Percentiles rank a stretch among this genome's conserved stretches.
phyloP scores from a whole-genome alignment of 2,888 invertebrate genomes.

The Imbricaverruca yamaguchii region DNA sequence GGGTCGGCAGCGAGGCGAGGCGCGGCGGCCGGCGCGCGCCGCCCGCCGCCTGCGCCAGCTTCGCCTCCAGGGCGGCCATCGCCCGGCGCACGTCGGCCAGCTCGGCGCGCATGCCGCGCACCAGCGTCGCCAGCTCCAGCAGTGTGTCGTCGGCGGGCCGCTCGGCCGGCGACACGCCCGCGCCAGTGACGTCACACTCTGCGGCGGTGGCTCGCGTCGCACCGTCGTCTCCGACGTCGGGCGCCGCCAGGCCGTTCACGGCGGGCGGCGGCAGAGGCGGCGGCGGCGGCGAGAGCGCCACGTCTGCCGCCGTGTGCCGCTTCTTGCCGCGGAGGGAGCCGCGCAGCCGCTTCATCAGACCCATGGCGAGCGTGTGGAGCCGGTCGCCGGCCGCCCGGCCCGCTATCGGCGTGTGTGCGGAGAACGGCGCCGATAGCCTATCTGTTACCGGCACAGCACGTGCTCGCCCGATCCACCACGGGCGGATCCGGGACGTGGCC shows the following conservation, averaged over 20 bases:
- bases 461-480: too few relatives aligned
- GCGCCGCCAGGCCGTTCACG: too few relatives aligned
- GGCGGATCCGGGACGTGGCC: too few relatives aligned
- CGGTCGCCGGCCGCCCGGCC: too few relatives aligned
- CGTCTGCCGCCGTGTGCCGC: neutral
- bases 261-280: too few relatives aligned
- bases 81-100: neutral
- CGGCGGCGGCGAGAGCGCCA: neutral
- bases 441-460: too few relatives aligned
- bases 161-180: neutral
- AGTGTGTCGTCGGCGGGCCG: neutral
- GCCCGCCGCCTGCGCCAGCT: neutral
- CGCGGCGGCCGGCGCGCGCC: neutral
- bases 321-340: neutral
- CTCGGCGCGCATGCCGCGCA: neutral
- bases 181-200: neutral
- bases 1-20: neutral
- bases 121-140: neutral
- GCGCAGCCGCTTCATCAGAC: neutral
- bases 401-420: too few relatives aligned
- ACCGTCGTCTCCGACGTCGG: neutral
- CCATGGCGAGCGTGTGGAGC: neutral
- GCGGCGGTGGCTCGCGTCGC: neutral
- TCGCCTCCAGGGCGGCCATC: neutral
- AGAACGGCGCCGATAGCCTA: too few relatives aligned